phyloP scores from a whole-genome alignment of 2,888 invertebrate genomes.

The Peribatodes rhomboidaria region DNA sequence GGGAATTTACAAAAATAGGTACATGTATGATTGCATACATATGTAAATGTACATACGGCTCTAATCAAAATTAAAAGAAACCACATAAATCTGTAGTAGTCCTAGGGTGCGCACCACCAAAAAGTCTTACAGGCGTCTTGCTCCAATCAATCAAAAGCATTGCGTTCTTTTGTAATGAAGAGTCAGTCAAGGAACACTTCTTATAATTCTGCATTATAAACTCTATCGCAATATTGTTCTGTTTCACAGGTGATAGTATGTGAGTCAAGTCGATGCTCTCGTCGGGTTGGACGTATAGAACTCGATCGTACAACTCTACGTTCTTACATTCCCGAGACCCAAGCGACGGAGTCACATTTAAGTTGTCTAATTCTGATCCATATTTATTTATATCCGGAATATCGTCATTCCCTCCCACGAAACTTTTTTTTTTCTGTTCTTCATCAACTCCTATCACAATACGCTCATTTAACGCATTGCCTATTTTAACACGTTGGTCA shows the following conservation, averaged over 20 bases:
- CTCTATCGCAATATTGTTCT: conserved; percentile 69
- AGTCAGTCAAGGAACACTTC: conserved; percentile 71
- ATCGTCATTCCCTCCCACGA: conserved; percentile 69
- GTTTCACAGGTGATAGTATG: conserved; percentile 69
- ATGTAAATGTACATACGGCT: no score
- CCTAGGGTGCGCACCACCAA: conserved; percentile 88
- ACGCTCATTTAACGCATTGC: conserved; percentile 76
- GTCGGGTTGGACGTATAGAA: conserved; percentile 73
- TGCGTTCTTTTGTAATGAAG: conserved; percentile 58
- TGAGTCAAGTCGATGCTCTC: conserved; percentile 71
- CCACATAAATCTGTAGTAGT: conserved; percentile 87
- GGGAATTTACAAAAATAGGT: no score
- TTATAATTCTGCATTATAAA: conserved; percentile 76
- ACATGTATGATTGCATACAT: no score
- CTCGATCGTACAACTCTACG: conserved; percentile 63
- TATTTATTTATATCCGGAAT: conserved; percentile 75
- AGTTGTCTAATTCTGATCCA: conserved; percentile 65
- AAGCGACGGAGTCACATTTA: conserved; percentile 63
- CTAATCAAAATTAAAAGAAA: conserved; percentile 68
- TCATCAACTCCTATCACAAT: conserved; percentile 64
- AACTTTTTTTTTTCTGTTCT: conserved; percentile 68
- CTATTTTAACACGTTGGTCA: conserved; percentile 73
- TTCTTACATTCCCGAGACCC: conserved; percentile 72
- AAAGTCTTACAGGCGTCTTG: conserved; percentile 88
- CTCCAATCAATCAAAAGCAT: conserved; percentile 88